These are phyloP conservation scores for Heliothis virescens DNA, from an alignment of 1,140 invertebrate genomes.

Conservation along the genomic window DNA sequence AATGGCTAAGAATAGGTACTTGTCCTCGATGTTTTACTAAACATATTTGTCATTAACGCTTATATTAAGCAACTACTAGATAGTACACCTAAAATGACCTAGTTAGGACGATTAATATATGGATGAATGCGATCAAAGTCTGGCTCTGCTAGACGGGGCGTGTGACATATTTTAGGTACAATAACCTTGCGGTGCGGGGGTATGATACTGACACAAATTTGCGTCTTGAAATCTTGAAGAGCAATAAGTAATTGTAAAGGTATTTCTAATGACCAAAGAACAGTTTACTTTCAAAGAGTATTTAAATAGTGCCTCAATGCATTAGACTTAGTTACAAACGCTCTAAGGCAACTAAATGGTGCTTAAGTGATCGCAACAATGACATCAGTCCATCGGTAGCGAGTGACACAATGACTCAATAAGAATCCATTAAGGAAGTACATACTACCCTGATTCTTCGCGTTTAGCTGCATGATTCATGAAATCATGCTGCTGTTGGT, in stretches of 20 bases:
- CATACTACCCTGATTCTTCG: conserved; percentile 14
- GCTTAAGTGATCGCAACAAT: neutral
- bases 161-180: conserved; percentile 27
- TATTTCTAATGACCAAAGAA: neutral
- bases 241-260: neutral
- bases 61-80: no score
- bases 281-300: neutral
- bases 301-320: neutral
- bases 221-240: neutral
- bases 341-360: neutral
- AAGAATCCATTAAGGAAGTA: conserved; percentile 25
- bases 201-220: neutral
- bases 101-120: neutral
- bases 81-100: neutral
- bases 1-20: no score
- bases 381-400: conserved; percentile 25
- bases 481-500: neutral
- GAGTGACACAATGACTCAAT: conserved; percentile 28
- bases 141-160: neutral
- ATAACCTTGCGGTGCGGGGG: conserved; percentile 28
- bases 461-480: conserved; percentile 4
- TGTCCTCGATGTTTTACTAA: no score
- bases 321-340: neutral
- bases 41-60: no score
- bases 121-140: neutral